phyloP scores from a whole-genome alignment of 2,113 vertebrate species.

The Caranx ignobilis region DNA sequence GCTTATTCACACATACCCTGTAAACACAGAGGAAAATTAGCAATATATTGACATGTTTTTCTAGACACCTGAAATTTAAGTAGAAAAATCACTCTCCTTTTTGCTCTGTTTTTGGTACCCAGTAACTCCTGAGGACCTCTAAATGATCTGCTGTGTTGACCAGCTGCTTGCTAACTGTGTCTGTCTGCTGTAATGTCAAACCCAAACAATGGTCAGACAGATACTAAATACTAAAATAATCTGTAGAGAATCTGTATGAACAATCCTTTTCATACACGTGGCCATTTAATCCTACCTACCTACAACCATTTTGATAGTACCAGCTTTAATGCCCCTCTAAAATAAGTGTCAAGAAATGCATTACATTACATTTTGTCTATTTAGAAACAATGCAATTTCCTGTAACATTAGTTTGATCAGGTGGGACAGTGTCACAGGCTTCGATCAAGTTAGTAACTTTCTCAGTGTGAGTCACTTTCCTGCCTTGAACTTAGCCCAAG shows the following conservation, averaged over 20 bases:
- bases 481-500: constrained; percentile 43
- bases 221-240: not conserved
- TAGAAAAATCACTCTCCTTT: not conserved
- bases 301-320: not conserved
- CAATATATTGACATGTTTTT: not conserved
- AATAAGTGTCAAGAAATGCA: not conserved
- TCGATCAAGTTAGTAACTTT: constrained; percentile 4
- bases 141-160: not conserved
- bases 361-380: not conserved
- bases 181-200: not conserved
- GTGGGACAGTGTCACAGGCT: not conserved
- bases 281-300: not conserved
- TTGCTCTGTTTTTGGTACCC: not conserved
- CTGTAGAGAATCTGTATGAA: not conserved
- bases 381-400: not conserved
- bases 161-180: not conserved
- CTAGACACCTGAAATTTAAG: not conserved
- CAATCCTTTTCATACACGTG: not conserved
- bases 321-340: not conserved
- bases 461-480: constrained; percentile 27
- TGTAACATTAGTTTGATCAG: not conserved
- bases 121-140: not conserved
- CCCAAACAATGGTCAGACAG: constrained; percentile 3
- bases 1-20: not conserved
- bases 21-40: not conserved